phyloP scores from a whole-genome alignment of 1,140 invertebrate species.

The Teleogryllus occipitalis region DNA sequence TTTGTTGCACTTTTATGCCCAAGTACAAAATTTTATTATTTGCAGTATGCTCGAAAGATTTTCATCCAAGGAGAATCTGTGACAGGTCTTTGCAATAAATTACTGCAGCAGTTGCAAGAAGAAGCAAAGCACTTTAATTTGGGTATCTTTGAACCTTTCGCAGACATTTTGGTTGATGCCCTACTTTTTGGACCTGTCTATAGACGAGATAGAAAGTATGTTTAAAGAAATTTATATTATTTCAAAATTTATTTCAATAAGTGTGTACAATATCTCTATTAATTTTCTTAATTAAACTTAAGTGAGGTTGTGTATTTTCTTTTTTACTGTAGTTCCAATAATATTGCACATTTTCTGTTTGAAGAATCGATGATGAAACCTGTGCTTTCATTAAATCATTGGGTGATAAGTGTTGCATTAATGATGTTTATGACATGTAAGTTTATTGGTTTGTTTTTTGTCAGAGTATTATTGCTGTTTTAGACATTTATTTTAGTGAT shows the following conservation, averaged over 20 bases:
- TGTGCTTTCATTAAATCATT: constrained; percentile 18
- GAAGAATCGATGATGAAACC: constrained; percentile 19
- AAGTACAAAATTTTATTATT: constrained; percentile 13
- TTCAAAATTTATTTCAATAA: neutral
- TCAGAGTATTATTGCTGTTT: neutral
- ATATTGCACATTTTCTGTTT: neutral
- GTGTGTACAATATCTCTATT: no score
- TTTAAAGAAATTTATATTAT: neutral
- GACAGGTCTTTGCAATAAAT: constrained; percentile 25
- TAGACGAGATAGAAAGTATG: constrained; percentile 30
- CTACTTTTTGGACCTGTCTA: constrained; percentile 24
- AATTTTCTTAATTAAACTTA: no score
- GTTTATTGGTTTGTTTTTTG: neutral
- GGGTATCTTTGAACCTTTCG: neutral
- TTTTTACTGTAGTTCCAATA: neutral
- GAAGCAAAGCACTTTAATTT: neutral
- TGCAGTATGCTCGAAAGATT: constrained; percentile 28
- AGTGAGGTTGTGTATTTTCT: neutral
- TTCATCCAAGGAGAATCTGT: constrained; percentile 27
- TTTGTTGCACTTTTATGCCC: neutral
- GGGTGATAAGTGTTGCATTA: constrained; percentile 11
- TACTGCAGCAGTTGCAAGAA: constrained; percentile 23
- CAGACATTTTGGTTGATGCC: constrained; percentile 18
- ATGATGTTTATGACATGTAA: neutral
- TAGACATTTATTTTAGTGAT: neutral